phyloP scores from a whole-genome alignment of 2,113 vertebrate species.

The Motacilla alba region DNA sequence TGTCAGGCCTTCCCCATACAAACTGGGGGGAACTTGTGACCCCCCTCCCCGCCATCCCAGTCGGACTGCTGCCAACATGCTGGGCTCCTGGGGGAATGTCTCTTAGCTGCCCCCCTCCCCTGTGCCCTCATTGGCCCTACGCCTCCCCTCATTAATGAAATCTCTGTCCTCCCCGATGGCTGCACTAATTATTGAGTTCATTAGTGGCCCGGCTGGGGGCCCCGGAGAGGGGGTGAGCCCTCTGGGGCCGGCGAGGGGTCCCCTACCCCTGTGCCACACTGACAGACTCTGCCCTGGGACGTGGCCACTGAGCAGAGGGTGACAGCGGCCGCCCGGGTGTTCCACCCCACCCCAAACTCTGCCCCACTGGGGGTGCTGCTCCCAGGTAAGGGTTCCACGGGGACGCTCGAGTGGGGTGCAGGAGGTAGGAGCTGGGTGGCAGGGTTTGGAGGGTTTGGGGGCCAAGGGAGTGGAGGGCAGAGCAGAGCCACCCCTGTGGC shows the following conservation, averaged over 20 bases:
- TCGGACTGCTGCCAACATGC: not conserved
- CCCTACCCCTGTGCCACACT: not conserved
- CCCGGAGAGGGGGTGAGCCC: not conserved
- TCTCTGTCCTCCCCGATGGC: not conserved
- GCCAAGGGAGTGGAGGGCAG: not conserved
- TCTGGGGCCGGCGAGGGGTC: not conserved
- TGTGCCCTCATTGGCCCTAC: not conserved
- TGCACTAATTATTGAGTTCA: conserved; percentile 40
- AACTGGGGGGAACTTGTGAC: not conserved
- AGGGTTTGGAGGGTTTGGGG: not conserved
- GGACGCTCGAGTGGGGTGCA: not conserved
- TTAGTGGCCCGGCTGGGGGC: not conserved
- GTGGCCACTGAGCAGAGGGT: rapidly evolving
- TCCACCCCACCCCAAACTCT: not conserved
- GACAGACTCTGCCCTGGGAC: not conserved
- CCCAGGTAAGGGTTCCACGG: not conserved
- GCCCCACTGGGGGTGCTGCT: rapidly evolving
- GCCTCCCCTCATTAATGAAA: conserved; percentile 17
- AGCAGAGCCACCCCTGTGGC: not conserved
- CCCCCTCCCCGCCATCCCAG: rapidly evolving
- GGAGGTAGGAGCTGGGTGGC: not conserved
- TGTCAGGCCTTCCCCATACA: rapidly evolving
- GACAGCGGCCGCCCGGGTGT: rapidly evolving
- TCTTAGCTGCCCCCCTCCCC: not conserved
- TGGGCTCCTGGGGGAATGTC: not conserved